Evolutionary conservation across 92 coral and sea anemone species (phyloP).

Genomic region (Meandrina meandrites): DNA sequence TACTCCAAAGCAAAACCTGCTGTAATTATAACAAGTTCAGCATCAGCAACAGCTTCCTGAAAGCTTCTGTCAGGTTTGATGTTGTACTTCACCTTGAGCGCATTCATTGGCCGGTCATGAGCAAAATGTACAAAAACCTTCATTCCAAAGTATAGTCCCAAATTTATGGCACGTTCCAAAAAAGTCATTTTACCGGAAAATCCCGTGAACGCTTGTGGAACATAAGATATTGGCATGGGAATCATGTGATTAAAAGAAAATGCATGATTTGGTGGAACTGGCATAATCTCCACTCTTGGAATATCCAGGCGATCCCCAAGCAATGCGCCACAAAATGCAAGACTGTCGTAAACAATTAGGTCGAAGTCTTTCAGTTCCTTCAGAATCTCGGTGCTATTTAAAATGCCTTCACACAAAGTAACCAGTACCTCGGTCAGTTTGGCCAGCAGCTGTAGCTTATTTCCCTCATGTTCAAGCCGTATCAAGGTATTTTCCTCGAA

Average conservation of each 20-base stretch:
- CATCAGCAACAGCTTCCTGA: slow-evolving; percentile 41
- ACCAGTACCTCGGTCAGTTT: background rate
- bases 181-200: slow-evolving; percentile 54
- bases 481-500: slow-evolving; percentile 34
- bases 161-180: slow-evolving; percentile 49
- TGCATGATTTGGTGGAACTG: slow-evolving; percentile 21
- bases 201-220: slow-evolving; percentile 39
- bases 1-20: slow-evolving; percentile 64
- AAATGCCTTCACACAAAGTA: slow-evolving; percentile 25
- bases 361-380: slow-evolving; percentile 45
- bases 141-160: background rate
- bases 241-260: background rate
- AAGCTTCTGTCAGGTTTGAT: slow-evolving; percentile 56
- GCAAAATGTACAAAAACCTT: background rate
- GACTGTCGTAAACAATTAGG: slow-evolving; percentile 43
- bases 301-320: slow-evolving; percentile 14
- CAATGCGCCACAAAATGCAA: slow-evolving; percentile 28
- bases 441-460: background rate
- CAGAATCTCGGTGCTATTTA: slow-evolving; percentile 43
- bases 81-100: slow-evolving; percentile 47
- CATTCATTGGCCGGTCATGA: background rate
- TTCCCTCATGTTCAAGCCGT: background rate
- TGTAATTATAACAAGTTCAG: slow-evolving; percentile 52
- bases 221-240: slow-evolving; percentile 45
- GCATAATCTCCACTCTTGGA: slow-evolving; percentile 40